Evolutionary conservation across 1,140 invertebrate genomes (phyloP).

Genomic region (Aphaenogaster floridana): DNA sequence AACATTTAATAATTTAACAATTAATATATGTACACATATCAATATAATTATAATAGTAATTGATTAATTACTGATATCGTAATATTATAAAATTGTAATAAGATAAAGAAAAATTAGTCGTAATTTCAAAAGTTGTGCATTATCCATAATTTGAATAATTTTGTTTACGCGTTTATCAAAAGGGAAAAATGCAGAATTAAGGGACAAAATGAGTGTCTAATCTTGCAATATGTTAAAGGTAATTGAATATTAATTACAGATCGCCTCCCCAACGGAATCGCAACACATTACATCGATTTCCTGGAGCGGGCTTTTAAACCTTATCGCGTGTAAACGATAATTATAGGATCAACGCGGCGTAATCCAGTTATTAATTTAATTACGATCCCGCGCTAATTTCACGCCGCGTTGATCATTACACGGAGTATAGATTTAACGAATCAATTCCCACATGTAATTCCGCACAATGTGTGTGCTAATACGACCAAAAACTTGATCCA

Average conservation of each 20-base stretch:
- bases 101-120: not conserved
- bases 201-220: slow-evolving; percentile 11
- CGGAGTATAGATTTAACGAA: slow-evolving; percentile 63
- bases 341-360: slow-evolving; percentile 57
- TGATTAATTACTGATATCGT: not conserved
- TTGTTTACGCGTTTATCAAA: not conserved
- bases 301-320: slow-evolving; percentile 63
- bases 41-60: not conserved
- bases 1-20: not conserved
- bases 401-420: slow-evolving; percentile 60
- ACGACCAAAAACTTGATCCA: slow-evolving; percentile 44
- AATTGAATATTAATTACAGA: slow-evolving; percentile 59
- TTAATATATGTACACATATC: not conserved
- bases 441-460: slow-evolving; percentile 58
- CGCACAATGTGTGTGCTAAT: slow-evolving; percentile 31
- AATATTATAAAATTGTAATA: not conserved
- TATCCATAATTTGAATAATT: not conserved
- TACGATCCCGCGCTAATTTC: slow-evolving; percentile 62
- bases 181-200: not conserved
- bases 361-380: slow-evolving; percentile 65
- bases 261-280: slow-evolving; percentile 32
- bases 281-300: slow-evolving; percentile 56
- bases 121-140: not conserved
- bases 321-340: slow-evolving; percentile 64
- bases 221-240: slow-evolving; percentile 56